Percentiles rank a stretch among this genome's conserved stretches.
These are phyloP conservation scores for Stegodyphus mimosarum DNA, from an alignment of 1,140 invertebrate species.

Conservation along the genomic window DNA sequence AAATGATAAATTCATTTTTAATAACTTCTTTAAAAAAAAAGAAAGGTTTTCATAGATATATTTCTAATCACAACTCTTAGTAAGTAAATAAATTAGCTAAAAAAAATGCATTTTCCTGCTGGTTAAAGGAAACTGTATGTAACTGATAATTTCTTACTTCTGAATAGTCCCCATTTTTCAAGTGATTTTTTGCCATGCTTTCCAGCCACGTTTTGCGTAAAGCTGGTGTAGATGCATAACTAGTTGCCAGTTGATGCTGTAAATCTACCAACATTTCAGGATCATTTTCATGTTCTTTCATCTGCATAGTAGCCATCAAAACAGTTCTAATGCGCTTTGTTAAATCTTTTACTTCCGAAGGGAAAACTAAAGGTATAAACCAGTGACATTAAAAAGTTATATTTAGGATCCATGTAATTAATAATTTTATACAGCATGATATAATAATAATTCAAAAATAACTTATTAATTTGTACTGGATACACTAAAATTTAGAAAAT, in stretches of 20 bases:
- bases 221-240: constrained; percentile 93
- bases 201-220: constrained; percentile 93
- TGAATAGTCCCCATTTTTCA: constrained; percentile 81
- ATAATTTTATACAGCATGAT: not conserved
- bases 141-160: constrained; percentile 71
- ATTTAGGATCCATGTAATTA: not conserved
- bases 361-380: constrained; percentile 74
- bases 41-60: too few species aligned
- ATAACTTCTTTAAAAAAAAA: too few species aligned
- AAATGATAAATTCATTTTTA: too few species aligned
- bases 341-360: constrained; percentile 89
- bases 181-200: constrained; percentile 86
- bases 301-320: constrained; percentile 91
- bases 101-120: too few species aligned
- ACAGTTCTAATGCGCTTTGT: constrained; percentile 92
- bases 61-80: too few species aligned
- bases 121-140: too few species aligned
- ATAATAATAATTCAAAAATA: not conserved
- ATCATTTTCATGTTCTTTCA: constrained; percentile 88
- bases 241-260: constrained; percentile 92
- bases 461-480: too few species aligned
- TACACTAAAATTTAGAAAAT: too few species aligned
- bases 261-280: constrained; percentile 91
- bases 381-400: not conserved
- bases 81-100: too few species aligned